Evolutionary conservation across 2,797 vertebrate species (phyloP).

Genomic region (Scomberomorus guttatus): DNA sequence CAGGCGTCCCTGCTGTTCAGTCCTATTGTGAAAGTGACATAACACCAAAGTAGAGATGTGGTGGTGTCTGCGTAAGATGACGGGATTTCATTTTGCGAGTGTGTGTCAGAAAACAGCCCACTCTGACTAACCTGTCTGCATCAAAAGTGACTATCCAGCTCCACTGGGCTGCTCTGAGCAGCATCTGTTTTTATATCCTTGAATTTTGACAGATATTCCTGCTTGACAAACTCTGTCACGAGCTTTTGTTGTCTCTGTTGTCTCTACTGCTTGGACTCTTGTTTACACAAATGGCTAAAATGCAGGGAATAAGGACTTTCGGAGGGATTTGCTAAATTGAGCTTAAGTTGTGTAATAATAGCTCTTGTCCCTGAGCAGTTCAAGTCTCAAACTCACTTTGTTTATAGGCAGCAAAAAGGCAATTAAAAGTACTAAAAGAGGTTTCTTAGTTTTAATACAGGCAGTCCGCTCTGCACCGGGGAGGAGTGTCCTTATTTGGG

Average conservation of each 20-base stretch:
- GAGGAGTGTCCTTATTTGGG: slow-evolving; percentile 15
- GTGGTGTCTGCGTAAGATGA: neutral
- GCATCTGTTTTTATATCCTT: neutral
- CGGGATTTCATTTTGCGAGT: neutral
- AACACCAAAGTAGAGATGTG: neutral
- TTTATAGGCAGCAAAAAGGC: slow-evolving; percentile 2
- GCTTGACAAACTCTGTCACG: neutral
- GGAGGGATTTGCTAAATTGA: neutral
- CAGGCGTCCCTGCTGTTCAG: neutral
- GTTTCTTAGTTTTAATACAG: neutral
- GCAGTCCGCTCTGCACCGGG: neutral
- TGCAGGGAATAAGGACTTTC: neutral
- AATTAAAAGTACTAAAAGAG: neutral
- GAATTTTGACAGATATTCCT: neutral
- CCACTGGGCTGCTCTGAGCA: neutral
- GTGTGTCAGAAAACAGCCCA: slow-evolving; percentile 1
- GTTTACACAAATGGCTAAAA: neutral
- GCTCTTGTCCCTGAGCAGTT: neutral
- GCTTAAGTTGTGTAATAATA: neutral
- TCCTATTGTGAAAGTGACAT: neutral
- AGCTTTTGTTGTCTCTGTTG: neutral
- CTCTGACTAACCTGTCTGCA: neutral
- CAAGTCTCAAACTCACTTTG: neutral
- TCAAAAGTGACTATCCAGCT: neutral
- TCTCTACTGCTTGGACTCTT: neutral